phyloP scores from a whole-genome alignment of 1,140 invertebrate species.

The Aphelenchoides besseyi region DNA sequence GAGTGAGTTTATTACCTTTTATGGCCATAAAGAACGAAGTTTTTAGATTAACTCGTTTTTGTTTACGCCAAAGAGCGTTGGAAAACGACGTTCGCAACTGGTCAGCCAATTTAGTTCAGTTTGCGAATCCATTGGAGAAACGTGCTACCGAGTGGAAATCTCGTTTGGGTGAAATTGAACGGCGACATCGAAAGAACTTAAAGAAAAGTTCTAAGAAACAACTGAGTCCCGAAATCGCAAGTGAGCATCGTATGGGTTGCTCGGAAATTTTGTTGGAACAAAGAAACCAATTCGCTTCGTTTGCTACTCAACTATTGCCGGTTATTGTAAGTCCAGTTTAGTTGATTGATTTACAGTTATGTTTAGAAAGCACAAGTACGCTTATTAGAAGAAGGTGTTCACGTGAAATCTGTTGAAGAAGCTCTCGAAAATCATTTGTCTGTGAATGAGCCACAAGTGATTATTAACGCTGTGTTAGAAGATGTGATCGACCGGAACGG shows the following conservation, averaged over 20 bases:
- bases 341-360: neutral
- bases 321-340: constrained; percentile 32
- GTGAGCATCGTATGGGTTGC: constrained; percentile 28
- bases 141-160: constrained; percentile 40
- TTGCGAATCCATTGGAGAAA: constrained; percentile 34
- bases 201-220: constrained; percentile 30
- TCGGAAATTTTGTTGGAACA: constrained; percentile 39
- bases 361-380: constrained; percentile 34
- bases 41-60: constrained; percentile 46
- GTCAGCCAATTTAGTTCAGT: constrained; percentile 15
- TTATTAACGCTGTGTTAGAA: constrained; percentile 40
- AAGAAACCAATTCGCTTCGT: constrained; percentile 30
- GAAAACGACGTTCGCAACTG: constrained; percentile 28
- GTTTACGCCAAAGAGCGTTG: constrained; percentile 37
- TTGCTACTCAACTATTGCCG: constrained; percentile 35
- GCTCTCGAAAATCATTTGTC: constrained; percentile 27
- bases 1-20: no score
- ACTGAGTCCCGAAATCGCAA: neutral
- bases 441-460: constrained; percentile 18
- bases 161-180: constrained; percentile 36
- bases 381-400: constrained; percentile 43
- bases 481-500: constrained; percentile 18
- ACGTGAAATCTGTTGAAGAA: constrained; percentile 35
- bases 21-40: no score
- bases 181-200: constrained; percentile 24